Conservation (phyloP, 30 jellyfish, hydroid and myxozoan species). For the Pelagia noctiluca region DNA sequence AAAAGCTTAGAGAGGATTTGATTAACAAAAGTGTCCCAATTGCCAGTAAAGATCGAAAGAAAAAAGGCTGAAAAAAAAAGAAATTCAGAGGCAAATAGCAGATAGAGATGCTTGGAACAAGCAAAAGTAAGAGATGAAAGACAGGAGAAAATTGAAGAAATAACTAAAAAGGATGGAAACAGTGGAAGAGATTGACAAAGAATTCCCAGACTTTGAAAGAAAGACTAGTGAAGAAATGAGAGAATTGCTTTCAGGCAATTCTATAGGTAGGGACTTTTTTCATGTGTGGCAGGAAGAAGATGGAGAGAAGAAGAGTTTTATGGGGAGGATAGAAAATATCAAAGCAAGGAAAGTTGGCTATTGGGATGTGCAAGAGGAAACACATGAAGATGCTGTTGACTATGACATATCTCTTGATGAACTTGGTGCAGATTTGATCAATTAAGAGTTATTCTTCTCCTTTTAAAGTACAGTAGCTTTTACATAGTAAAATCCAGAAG, state of each 20-base stretch:
- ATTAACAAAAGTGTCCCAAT: no score
- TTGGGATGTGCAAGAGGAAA: no score
- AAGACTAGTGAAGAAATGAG: background rate
- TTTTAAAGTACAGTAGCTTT: no score
- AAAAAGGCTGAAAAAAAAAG: constrained; percentile 22
- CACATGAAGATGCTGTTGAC: no score
- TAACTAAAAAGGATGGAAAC: background rate
- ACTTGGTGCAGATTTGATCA: no score
- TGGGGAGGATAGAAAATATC: constrained; percentile 11
- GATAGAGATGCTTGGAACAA: constrained; percentile 11
- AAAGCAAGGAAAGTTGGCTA: background rate
- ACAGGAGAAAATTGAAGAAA: background rate
- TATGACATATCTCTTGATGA: no score
- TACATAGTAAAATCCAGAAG: no score
- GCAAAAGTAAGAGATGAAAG: background rate
- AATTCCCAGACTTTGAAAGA: constrained; percentile 21
- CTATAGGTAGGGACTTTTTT: constrained; percentile 3
- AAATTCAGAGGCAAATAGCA: background rate
- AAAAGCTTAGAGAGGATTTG: no score
- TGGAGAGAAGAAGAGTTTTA: background rate
- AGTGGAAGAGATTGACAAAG: constrained; percentile 11
- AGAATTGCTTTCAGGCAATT: no score
- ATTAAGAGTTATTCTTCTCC: no score
- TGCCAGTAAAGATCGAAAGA: no score
- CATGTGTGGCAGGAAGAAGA: background rate